Base-by-base conservation (phyloP, 2,888 invertebrate genomes). In the Ephialtes manifestator region DNA sequence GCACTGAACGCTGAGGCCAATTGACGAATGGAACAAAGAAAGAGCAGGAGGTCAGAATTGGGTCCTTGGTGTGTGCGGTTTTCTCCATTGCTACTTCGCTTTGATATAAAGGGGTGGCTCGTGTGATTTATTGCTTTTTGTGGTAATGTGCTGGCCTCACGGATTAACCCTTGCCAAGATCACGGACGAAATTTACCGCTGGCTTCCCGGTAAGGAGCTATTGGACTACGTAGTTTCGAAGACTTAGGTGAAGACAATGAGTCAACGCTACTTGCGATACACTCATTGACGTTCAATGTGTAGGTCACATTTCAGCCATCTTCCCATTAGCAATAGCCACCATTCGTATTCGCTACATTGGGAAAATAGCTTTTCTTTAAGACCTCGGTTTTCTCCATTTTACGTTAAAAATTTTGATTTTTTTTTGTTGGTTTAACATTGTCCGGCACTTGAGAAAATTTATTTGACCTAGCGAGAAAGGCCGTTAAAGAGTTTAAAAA, bases 61-160 rank as follows among this genome's bases (percentile, higher is more conserved):
- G 39, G 20, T 53, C 48, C 58, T 20, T 28, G 31, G 53, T 58
- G 43, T 39, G 60, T 85, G 85, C 76, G 85, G 81, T 82, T 85
- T 85, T 55, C 67, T 24, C 67, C 39, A 55, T 79, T 70, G 39
- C 84, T 81, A 43, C 55, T 65, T 76, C 43, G 58, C 72, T 77
- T 76, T 83, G 80, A 83, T 85, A 80, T 76, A 51, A 80, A 82
- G 70, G 48, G 74, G 60, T 76, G 76, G 71, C 67, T 70, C 55
- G 39, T 20, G 39, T 88, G 88, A 87, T 88, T 88, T 88, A 88
- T 82, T 85, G 74, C 76, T 68, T 43, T 83, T 87, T 83, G 88
- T 81, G 78, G 85, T 87, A 81, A 82, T 81, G 75, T 72, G 74
- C 60, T 65, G 58, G 79, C 81, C 77, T 81, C 75, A 48, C 53